These are phyloP conservation scores for Seriola dumerili DNA, from an alignment of 2,113 vertebrate species.

Conservation along the genomic window DNA sequence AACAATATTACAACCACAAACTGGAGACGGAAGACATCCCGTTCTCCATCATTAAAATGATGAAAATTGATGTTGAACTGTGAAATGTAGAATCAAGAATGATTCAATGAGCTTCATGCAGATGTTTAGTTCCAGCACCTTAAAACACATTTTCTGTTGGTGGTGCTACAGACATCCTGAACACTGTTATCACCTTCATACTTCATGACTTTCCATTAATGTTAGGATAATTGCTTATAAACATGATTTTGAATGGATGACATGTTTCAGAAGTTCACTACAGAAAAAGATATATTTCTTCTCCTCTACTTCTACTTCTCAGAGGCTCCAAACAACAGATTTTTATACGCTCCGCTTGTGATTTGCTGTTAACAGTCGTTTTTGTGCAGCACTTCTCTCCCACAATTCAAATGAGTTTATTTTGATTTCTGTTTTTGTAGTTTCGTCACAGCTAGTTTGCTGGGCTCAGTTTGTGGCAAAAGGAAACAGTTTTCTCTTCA, in stretches of 20 bases:
- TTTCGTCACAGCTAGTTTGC: too few species aligned
- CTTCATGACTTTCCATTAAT: not conserved
- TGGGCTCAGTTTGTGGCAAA: too few species aligned
- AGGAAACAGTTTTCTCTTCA: too few species aligned
- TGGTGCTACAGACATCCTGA: not conserved
- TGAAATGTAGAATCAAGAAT: too few species aligned
- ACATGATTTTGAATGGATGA: not conserved
- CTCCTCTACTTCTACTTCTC: not conserved
- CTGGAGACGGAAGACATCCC: not conserved
- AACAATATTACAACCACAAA: not conserved
- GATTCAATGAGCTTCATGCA: not conserved
- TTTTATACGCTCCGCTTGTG: too few species aligned
- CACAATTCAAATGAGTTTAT: too few species aligned
- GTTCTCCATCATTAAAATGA: not conserved
- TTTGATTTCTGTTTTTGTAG: too few species aligned
- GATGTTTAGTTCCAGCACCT: not conserved
- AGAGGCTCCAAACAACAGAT: not conserved
- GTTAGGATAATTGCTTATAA: not conserved
- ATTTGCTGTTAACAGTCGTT: too few species aligned
- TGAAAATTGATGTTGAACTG: too few species aligned
- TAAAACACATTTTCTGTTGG: not conserved
- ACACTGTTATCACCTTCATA: not conserved
- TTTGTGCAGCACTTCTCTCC: too few species aligned
- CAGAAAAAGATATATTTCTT: not conserved
- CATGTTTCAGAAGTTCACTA: not conserved